phyloP scores from a whole-genome alignment of 2,797 vertebrate genomes.

The Chaenodraco wilsoni region DNA sequence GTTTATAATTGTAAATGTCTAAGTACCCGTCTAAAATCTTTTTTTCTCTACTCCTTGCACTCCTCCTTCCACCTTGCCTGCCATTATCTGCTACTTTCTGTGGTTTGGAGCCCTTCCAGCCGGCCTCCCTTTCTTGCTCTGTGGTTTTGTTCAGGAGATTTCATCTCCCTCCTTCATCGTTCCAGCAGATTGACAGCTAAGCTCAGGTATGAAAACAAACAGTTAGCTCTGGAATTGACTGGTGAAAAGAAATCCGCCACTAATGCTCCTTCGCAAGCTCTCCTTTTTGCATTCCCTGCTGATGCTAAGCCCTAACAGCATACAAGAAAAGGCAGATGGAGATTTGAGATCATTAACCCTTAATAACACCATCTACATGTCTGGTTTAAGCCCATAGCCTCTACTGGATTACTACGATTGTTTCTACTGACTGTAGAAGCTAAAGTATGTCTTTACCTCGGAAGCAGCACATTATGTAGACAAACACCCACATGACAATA shows the following conservation, averaged over 20 bases:
- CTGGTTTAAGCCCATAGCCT: conserved; percentile 50
- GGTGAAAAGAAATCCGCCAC: conserved; percentile 83
- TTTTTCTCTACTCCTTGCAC: conserved; percentile 59
- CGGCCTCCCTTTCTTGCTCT: conserved; percentile 84
- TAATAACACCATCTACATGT: conserved; percentile 62
- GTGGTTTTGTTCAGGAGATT: conserved; percentile 90
- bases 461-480: conserved; percentile 33
- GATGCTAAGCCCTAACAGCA: conserved; percentile 66
- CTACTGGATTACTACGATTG: conserved; percentile 46
- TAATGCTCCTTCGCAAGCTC: conserved; percentile 72
- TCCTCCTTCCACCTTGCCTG: conserved; percentile 67
- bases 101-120: conserved; percentile 92
- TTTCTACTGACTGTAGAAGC: conserved; percentile 32
- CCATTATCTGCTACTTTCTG: conserved; percentile 82
- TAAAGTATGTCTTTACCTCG: conserved; percentile 22
- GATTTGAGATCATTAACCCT: conserved; percentile 76
- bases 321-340: conserved; percentile 62
- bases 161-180: conserved; percentile 83
- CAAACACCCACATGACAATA: conserved; percentile 50
- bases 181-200: conserved; percentile 91
- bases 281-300: conserved; percentile 42
- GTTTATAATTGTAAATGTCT: conserved; percentile 59
- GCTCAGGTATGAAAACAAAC: conserved; percentile 91
- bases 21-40: conserved; percentile 44
- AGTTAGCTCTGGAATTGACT: conserved; percentile 84